phyloP scores from a whole-genome alignment of 2,113 vertebrate species.

The Xenopus borealis region DNA sequence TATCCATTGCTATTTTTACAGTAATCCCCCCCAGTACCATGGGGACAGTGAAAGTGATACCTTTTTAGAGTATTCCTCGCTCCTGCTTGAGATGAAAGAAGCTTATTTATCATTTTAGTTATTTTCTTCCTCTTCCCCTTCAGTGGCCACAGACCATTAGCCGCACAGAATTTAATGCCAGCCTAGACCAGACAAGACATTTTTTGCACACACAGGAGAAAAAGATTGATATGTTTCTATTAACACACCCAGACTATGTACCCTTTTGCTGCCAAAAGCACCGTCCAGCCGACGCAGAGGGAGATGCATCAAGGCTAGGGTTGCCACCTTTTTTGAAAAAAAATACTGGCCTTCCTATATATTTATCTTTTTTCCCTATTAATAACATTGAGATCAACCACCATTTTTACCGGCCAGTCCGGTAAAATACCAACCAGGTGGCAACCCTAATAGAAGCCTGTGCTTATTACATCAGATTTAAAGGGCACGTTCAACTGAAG shows the following conservation, averaged over 20 bases:
- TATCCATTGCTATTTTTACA: too few relatives aligned
- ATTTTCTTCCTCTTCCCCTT: neutral
- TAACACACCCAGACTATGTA: slow-evolving; percentile 1
- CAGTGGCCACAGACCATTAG: slow-evolving; percentile 23
- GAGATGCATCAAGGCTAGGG: too few relatives aligned
- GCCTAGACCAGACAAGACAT: neutral
- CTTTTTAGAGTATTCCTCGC: neutral
- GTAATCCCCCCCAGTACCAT: too few relatives aligned
- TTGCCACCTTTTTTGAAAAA: too few relatives aligned
- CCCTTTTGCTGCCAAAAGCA: neutral
- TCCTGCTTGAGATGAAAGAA: neutral
- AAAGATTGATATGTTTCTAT: slow-evolving; percentile 20
- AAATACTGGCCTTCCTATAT: too few relatives aligned
- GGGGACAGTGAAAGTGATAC: neutral
- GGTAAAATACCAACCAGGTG: too few relatives aligned
- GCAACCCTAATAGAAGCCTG: too few relatives aligned
- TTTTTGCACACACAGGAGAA: neutral
- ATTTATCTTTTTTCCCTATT: too few relatives aligned
- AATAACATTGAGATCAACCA: too few relatives aligned
- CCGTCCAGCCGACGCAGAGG: neutral
- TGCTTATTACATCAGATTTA: too few relatives aligned
- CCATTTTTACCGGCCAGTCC: too few relatives aligned
- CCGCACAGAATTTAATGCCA: slow-evolving; percentile 14
- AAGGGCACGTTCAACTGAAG: too few relatives aligned
- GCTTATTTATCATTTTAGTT: slow-evolving; percentile 18